Conservation (phyloP, 2,888 invertebrate genomes). For the Chorisops tibialis region DNA sequence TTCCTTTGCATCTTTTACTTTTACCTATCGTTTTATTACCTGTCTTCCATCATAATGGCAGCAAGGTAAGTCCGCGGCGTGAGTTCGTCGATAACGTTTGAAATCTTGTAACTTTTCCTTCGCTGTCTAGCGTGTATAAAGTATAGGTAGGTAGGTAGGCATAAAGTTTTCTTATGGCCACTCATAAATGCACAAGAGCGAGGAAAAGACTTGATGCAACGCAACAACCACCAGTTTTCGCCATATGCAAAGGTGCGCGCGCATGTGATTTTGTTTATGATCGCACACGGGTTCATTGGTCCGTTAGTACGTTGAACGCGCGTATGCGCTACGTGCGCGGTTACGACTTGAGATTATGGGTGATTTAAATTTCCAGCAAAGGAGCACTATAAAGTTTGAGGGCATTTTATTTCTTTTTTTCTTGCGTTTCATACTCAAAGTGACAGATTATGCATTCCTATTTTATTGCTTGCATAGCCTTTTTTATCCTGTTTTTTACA, state of each 20-base stretch:
- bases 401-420: too few species aligned
- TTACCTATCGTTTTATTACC: not conserved
- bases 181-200: not conserved
- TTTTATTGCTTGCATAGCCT: too few species aligned
- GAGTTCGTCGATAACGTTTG: not conserved
- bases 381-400: too few species aligned
- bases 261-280: conserved; percentile 13
- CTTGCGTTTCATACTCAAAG: too few species aligned
- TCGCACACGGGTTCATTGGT: conserved; percentile 21
- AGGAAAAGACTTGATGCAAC: not conserved
- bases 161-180: too few species aligned
- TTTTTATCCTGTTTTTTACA: too few species aligned
- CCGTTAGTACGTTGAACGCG: not conserved
- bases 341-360: too few species aligned
- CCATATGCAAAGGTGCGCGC: conserved; percentile 16
- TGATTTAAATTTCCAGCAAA: too few species aligned
- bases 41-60: not conserved
- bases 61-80: not conserved
- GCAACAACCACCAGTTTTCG: not conserved
- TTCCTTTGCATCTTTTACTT: conserved; percentile 22
- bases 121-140: too few species aligned
- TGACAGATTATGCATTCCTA: too few species aligned
- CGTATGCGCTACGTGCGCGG: too few species aligned
- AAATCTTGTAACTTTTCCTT: not conserved
- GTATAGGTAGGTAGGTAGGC: too few species aligned